Conservation (phyloP, 2,888 invertebrate species). For the Dascillus cervinus region DNA sequence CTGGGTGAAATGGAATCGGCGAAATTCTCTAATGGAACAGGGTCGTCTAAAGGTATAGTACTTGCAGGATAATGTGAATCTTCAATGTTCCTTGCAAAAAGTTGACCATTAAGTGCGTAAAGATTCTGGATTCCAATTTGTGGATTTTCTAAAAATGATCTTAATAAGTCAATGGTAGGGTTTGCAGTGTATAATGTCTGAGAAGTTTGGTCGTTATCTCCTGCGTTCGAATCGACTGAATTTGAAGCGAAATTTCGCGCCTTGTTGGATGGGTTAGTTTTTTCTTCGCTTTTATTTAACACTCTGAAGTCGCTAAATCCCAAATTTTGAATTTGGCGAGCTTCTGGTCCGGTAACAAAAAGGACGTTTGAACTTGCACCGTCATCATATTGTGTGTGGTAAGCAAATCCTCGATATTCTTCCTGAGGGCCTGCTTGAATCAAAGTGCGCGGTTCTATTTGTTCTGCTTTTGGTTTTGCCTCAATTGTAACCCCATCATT, state of each 20-base stretch:
- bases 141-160: slow-evolving; percentile 14
- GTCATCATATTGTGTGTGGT: slow-evolving; percentile 27
- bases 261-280: slow-evolving; percentile 5
- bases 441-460: too few species aligned
- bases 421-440: slow-evolving; percentile 1
- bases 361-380: slow-evolving; percentile 29
- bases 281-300: neutral
- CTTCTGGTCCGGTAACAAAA: slow-evolving; percentile 28
- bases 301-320: neutral
- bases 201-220: slow-evolving; percentile 8
- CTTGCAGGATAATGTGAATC: slow-evolving; percentile 10
- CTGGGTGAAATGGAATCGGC: too few species aligned
- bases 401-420: slow-evolving; percentile 29
- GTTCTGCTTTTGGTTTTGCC: too few species aligned
- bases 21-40: neutral
- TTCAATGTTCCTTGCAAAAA: slow-evolving; percentile 5
- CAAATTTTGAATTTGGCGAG: slow-evolving; percentile 13
- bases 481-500: too few species aligned
- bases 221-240: slow-evolving; percentile 21
- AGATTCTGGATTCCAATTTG: slow-evolving; percentile 14
- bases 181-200: neutral
- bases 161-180: slow-evolving; percentile 3
- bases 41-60: slow-evolving; percentile 11
- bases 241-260: slow-evolving; percentile 25
- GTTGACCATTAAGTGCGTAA: slow-evolving; percentile 11